Evolutionary conservation across 1,140 invertebrate genomes (phyloP).

Genomic region (Danaus plexippus): DNA sequence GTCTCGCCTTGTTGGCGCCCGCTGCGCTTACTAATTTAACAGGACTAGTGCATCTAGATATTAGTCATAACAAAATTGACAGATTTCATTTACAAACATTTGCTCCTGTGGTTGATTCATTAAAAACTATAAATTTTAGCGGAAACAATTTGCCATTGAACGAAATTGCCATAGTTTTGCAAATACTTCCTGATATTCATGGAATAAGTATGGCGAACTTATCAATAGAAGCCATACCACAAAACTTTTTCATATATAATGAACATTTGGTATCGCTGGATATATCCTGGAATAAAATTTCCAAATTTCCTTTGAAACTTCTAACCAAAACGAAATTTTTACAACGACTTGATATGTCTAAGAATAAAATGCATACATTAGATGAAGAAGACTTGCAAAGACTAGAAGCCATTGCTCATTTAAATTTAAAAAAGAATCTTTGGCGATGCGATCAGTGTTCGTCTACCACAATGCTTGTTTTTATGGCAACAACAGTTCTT

Average conservation of each 20-base stretch:
- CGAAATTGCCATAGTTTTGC: constrained; percentile 68
- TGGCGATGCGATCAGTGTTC: constrained; percentile 81
- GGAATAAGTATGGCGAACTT: constrained; percentile 74
- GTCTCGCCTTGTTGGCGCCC: constrained; percentile 79
- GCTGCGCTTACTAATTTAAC: constrained; percentile 80
- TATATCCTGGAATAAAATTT: constrained; percentile 74
- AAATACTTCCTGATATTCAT: constrained; percentile 72
- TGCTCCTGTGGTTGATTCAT: constrained; percentile 73
- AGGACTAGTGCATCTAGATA: constrained; percentile 76
- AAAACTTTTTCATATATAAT: constrained; percentile 67
- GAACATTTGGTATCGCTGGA: constrained; percentile 60
- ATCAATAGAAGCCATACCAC: constrained; percentile 65
- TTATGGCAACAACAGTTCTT: constrained; percentile 68
- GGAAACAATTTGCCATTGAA: constrained; percentile 74
- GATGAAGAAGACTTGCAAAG: constrained; percentile 71
- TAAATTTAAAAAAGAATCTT: constrained; percentile 75
- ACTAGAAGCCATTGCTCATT: constrained; percentile 66
- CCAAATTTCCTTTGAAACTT: constrained; percentile 70
- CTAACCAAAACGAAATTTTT: constrained; percentile 73
- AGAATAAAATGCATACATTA: constrained; percentile 75
- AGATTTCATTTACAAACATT: constrained; percentile 75
- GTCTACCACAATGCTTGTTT: constrained; percentile 71
- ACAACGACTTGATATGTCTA: constrained; percentile 74
- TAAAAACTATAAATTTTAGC: constrained; percentile 77
- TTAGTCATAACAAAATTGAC: constrained; percentile 82